Evolutionary conservation across 2,888 invertebrate species (phyloP).

Genomic region (Mechanitis messenoides): DNA sequence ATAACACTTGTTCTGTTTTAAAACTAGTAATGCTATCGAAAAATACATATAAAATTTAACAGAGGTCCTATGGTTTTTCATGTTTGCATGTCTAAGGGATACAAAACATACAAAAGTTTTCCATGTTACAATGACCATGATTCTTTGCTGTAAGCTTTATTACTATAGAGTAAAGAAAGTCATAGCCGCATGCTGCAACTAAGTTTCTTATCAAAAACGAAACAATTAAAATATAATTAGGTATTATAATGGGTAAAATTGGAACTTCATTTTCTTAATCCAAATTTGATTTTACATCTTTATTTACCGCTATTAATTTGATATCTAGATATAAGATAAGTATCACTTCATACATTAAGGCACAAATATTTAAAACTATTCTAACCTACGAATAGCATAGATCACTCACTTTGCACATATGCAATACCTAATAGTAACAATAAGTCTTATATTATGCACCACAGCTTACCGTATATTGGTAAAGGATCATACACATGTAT

Average conservation of each 20-base stretch:
- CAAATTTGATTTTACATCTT: constrained; percentile 15
- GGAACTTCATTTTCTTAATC: constrained; percentile 36
- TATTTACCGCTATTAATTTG: constrained; percentile 9
- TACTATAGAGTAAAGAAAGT: constrained; percentile 57
- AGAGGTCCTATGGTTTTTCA: no score
- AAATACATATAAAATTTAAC: neutral
- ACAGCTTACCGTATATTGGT: constrained; percentile 18
- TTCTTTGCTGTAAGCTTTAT: constrained; percentile 39
- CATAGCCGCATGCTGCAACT: constrained; percentile 54
- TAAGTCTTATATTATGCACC: constrained; percentile 55
- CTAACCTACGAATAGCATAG: constrained; percentile 37
- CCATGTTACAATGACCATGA: constrained; percentile 49
- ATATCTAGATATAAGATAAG: constrained; percentile 30
- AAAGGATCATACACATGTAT: constrained; percentile 10
- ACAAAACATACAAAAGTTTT: constrained; percentile 2
- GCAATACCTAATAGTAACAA: constrained; percentile 39
- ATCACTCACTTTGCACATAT: constrained; percentile 44
- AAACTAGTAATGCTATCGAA: neutral
- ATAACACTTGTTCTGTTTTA: no score
- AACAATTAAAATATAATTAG: constrained; percentile 29
- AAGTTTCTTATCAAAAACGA: constrained; percentile 36
- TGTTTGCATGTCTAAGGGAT: no score
- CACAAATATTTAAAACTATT: constrained; percentile 48
- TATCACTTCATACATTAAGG: constrained; percentile 59
- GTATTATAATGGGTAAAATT: constrained; percentile 35